phyloP scores from a whole-genome alignment of 92 coral and sea anemone genomes.

The Zoanthus solanderi region DNA sequence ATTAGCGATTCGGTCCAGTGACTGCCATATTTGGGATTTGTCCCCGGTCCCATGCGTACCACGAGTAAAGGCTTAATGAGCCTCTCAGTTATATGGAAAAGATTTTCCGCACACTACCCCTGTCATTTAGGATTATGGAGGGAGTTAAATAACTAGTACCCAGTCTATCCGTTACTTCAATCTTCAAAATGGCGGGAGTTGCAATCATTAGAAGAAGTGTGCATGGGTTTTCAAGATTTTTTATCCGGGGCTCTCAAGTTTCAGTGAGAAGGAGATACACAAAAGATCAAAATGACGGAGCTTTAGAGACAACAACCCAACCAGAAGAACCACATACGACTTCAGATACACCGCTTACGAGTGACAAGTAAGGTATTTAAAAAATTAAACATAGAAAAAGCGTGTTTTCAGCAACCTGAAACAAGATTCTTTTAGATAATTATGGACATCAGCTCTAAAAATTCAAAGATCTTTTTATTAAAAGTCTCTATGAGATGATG shows the following conservation, averaged over 20 bases:
- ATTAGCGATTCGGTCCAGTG: too few species aligned
- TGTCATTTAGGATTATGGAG: too few species aligned
- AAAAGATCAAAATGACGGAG: slow-evolving; percentile 17
- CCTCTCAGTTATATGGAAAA: too few species aligned
- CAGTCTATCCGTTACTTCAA: slow-evolving; percentile 11
- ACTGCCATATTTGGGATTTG: too few species aligned
- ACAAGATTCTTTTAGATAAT: too few species aligned
- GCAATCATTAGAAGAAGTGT: background rate
- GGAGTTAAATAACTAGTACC: background rate
- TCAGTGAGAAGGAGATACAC: slow-evolving; percentile 27
- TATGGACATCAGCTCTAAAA: too few species aligned
- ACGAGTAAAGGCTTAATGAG: too few species aligned
- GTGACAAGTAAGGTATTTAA: slow-evolving; percentile 30
- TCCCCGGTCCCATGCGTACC: too few species aligned
- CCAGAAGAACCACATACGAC: slow-evolving; percentile 9
- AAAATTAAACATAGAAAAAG: background rate
- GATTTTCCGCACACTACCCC: too few species aligned
- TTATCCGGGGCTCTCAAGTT: background rate
- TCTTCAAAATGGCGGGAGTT: slow-evolving; percentile 41
- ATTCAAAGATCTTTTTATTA: too few species aligned
- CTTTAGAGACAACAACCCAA: background rate
- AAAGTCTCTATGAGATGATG: too few species aligned
- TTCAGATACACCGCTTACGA: slow-evolving; percentile 29
- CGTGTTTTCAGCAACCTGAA: too few species aligned
- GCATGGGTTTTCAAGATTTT: background rate